phyloP scores from a whole-genome alignment of 2,113 vertebrate species.

The Lates calcarifer region DNA sequence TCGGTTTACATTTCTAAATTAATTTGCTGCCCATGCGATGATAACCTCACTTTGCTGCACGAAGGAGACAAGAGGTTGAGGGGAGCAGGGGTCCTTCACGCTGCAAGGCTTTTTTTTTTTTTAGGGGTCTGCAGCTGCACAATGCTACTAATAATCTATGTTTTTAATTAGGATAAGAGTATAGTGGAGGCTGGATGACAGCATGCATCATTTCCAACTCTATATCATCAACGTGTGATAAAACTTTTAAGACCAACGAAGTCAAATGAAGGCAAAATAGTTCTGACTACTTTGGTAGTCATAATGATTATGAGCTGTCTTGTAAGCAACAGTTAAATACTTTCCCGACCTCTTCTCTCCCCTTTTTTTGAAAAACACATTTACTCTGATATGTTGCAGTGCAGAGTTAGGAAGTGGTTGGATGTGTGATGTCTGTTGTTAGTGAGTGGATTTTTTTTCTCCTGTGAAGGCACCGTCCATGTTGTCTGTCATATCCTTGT shows the following conservation, averaged over 20 bases:
- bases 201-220: constrained; percentile 16
- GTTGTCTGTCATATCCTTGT: constrained; percentile 62
- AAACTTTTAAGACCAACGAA: constrained; percentile 15
- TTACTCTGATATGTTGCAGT: constrained; percentile 40
- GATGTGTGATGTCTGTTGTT: constrained; percentile 50
- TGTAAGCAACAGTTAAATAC: constrained; percentile 13
- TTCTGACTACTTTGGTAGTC: not conserved
- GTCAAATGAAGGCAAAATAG: constrained; percentile 32
- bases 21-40: constrained; percentile 80
- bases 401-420: constrained; percentile 29
- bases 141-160: constrained; percentile 52
- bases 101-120: constrained; percentile 37
- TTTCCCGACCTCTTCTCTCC: not conserved
- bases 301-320: not conserved
- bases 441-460: constrained; percentile 54
- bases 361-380: constrained; percentile 12
- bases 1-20: constrained; percentile 82
- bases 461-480: constrained; percentile 46
- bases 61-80: constrained; percentile 63
- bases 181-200: constrained; percentile 8
- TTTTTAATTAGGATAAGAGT: constrained; percentile 53
- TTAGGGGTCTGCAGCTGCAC: constrained; percentile 62
- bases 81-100: constrained; percentile 44
- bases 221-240: constrained; percentile 9
- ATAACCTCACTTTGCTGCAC: constrained; percentile 78